Conservation (phyloP, 2,797 vertebrate species). For the Acanthiza pusilla region DNA sequence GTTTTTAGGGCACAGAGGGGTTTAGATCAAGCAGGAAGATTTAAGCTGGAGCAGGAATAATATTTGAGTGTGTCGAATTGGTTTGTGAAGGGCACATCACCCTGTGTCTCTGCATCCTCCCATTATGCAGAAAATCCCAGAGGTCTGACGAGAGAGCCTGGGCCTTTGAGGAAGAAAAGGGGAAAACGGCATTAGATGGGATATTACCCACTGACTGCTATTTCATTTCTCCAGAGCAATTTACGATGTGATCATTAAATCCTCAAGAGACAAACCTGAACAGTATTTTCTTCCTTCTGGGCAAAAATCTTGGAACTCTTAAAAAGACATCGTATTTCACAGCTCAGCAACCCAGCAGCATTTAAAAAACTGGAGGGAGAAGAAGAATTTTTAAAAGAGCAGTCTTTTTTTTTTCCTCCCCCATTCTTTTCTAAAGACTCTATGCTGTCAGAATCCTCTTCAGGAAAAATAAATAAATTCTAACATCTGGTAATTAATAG, state of each 20-base stretch:
- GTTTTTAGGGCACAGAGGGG: neutral
- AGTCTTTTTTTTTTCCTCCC: neutral
- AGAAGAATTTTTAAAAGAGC: neutral
- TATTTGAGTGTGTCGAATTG: neutral
- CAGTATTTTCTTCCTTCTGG: constrained; percentile 48
- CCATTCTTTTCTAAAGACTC: neutral
- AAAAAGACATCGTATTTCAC: constrained; percentile 23
- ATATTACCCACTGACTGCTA: constrained; percentile 9
- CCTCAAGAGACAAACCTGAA: constrained; percentile 52
- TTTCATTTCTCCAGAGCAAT: constrained; percentile 45
- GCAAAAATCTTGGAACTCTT: constrained; percentile 48
- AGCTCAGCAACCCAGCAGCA: constrained; percentile 27
- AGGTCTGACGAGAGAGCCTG: neutral
- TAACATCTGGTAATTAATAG: constrained; percentile 17
- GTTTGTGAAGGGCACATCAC: neutral
- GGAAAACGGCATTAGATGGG: neutral
- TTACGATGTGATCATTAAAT: constrained; percentile 39
- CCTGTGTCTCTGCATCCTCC: neutral
- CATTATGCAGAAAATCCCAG: neutral
- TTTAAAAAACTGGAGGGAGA: neutral
- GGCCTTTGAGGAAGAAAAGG: neutral
- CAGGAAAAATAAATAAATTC: constrained; percentile 23
- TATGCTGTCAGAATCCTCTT: neutral
- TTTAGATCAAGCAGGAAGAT: neutral
- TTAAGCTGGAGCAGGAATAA: neutral